A percentile compares a stretch with the other conserved stretches of the same genome.
Conservation (phyloP, 2,888 invertebrate genomes). For the Troides aeacus region DNA sequence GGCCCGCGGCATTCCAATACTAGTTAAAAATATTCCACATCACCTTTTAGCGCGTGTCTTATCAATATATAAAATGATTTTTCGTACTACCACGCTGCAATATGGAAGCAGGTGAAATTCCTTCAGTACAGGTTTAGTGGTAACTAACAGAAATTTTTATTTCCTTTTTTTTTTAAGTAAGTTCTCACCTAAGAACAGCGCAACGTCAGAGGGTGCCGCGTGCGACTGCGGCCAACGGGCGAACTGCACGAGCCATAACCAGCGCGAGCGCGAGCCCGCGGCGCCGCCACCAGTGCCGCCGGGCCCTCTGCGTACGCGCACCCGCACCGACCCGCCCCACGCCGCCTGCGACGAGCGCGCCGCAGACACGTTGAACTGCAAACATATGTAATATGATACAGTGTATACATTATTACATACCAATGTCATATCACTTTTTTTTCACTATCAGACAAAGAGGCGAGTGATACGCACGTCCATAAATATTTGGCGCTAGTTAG, state of each 20-base stretch:
- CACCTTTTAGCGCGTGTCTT: no score
- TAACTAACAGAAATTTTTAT: no score
- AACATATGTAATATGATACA: not conserved
- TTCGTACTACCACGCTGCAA: no score
- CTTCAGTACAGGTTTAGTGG: no score
- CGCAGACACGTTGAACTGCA: slow-evolving; percentile 54
- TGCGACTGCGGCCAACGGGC: slow-evolving; percentile 30
- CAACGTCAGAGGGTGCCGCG: slow-evolving; percentile 29
- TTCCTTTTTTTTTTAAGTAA: no score
- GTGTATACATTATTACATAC: not conserved
- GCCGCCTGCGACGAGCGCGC: slow-evolving; percentile 47
- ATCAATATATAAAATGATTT: no score
- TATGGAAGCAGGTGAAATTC: no score
- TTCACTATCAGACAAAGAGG: no score
- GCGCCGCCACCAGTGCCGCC: slow-evolving; percentile 45
- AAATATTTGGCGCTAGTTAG: no score
- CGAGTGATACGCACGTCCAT: no score
- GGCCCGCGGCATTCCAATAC: no score
- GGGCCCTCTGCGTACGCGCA: slow-evolving; percentile 50
- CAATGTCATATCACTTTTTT: not conserved
- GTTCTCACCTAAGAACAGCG: slow-evolving; percentile 34
- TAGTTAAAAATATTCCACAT: no score
- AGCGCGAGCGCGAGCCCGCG: slow-evolving; percentile 47
- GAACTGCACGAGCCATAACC: slow-evolving; percentile 52
- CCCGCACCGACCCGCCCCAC: slow-evolving; percentile 65